Conservation (phyloP, 2,888 invertebrate genomes). For the Apotomis capreana region DNA sequence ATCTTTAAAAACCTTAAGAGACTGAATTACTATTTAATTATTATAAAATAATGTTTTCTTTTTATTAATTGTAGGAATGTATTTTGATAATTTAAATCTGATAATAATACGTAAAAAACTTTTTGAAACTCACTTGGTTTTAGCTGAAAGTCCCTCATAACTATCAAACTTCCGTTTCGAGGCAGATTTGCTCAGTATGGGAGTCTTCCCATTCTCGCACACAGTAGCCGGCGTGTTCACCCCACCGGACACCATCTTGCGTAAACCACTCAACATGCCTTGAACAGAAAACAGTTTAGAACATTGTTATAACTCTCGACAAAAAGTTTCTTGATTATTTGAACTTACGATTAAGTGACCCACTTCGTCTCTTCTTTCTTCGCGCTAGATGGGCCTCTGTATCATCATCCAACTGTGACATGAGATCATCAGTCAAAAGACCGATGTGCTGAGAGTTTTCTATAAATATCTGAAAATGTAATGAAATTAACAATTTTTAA, state of each 20-base stretch:
- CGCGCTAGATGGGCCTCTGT: slow-evolving; percentile 79
- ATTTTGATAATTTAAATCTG: too few species aligned
- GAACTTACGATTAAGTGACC: slow-evolving; percentile 91
- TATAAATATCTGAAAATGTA: slow-evolving; percentile 86
- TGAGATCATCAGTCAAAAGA: slow-evolving; percentile 85
- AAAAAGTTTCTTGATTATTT: slow-evolving; percentile 17
- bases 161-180: slow-evolving; percentile 87
- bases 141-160: slow-evolving; percentile 83
- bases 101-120: not conserved
- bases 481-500: not conserved
- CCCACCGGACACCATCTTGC: slow-evolving; percentile 89
- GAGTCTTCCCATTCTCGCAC: slow-evolving; percentile 77
- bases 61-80: too few species aligned
- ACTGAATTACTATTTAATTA: slow-evolving; percentile 8
- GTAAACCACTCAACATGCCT: slow-evolving; percentile 91
- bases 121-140: slow-evolving; percentile 84
- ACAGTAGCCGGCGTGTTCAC: slow-evolving; percentile 81
- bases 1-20: slow-evolving; percentile 28
- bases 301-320: slow-evolving; percentile 28
- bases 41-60: too few species aligned
- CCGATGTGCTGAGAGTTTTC: slow-evolving; percentile 90
- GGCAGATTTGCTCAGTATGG: slow-evolving; percentile 84
- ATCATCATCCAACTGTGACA: slow-evolving; percentile 78
- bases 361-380: slow-evolving; percentile 92
- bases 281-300: slow-evolving; percentile 44